These are phyloP conservation scores for Onychorhynchus coronatus DNA, from an alignment of 2,113 vertebrate genomes.

Conservation along the genomic window DNA sequence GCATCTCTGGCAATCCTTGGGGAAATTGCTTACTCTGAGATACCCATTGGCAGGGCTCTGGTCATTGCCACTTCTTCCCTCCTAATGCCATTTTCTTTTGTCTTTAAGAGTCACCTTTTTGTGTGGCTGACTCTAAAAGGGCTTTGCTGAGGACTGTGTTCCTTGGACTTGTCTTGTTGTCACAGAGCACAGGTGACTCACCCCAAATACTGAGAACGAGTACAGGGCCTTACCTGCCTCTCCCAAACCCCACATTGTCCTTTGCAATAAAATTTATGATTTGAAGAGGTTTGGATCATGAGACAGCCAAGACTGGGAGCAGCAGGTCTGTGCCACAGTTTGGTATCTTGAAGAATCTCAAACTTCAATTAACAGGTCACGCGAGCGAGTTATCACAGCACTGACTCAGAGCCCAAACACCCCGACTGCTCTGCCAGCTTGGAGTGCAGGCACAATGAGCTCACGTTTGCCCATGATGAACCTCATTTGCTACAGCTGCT, in stretches of 20 bases:
- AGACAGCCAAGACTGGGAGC: not conserved
- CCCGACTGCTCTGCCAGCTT: constrained; percentile 1
- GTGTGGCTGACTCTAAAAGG: constrained; percentile 34
- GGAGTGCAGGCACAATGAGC: not conserved
- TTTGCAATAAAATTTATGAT: not conserved
- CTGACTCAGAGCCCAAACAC: not conserved
- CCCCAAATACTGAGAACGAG: fast-evolving
- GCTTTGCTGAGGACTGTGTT: not conserved
- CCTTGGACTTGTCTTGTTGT: not conserved
- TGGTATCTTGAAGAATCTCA: not conserved
- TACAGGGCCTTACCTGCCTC: not conserved
- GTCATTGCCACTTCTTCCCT: constrained; percentile 34
- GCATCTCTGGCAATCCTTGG: constrained; percentile 48
- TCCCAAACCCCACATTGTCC: not conserved
- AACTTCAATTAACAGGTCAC: constrained; percentile 4
- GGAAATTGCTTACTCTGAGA: constrained; percentile 57
- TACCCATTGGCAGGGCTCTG: not conserved
- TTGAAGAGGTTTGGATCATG: not conserved
- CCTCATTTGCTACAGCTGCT: constrained; percentile 52
- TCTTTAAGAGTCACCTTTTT: constrained; percentile 25
- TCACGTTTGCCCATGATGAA: not conserved
- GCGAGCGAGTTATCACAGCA: not conserved
- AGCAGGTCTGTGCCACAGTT: not conserved
- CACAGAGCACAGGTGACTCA: not conserved
- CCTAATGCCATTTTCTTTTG: constrained; percentile 26